Conservation (phyloP, 92 coral and sea anemone species). For the Nematostella vectensis region DNA sequence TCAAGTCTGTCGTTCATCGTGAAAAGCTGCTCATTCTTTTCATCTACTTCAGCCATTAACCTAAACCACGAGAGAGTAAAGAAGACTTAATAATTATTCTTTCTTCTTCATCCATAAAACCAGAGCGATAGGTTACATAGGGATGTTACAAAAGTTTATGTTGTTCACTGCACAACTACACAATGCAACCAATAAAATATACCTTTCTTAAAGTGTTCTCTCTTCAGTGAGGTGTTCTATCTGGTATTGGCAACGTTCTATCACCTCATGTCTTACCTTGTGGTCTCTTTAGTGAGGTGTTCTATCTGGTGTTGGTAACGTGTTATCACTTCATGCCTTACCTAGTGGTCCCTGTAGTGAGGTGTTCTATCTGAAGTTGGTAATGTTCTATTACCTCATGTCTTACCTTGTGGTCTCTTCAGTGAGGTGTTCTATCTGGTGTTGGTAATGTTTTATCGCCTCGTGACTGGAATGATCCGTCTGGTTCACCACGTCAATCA, state of each 20-base stretch:
- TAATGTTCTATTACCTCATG: conserved; percentile 53
- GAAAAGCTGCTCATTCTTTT: conserved; percentile 67
- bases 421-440: conserved; percentile 50
- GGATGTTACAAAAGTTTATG: too few species aligned
- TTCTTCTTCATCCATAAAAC: too few species aligned
- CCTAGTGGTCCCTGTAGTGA: conserved; percentile 62
- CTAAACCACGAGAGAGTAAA: too few species aligned
- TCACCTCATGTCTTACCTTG: conserved; percentile 28
- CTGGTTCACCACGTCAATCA: conserved; percentile 70
- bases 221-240: conserved; percentile 53
- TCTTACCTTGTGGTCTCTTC: conserved; percentile 54
- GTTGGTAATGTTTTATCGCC: conserved; percentile 58
- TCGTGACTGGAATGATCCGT: conserved; percentile 50
- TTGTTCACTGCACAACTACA: too few species aligned
- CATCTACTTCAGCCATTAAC: conserved; percentile 62
- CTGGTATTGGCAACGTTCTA: conserved; percentile 63
- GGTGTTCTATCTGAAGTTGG: conserved; percentile 51
- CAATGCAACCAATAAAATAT: too few species aligned
- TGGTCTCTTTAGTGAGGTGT: conserved; percentile 60
- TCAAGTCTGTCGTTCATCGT: conserved; percentile 73
- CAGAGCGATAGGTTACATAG: too few species aligned
- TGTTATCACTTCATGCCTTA: conserved; percentile 36
- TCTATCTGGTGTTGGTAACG: conserved; percentile 63
- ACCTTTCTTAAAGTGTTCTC: too few species aligned
- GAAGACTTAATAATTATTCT: too few species aligned